These are phyloP conservation scores for Brachionus plicatilis DNA, from an alignment of 1,140 invertebrate genomes.

Conservation along the genomic window DNA sequence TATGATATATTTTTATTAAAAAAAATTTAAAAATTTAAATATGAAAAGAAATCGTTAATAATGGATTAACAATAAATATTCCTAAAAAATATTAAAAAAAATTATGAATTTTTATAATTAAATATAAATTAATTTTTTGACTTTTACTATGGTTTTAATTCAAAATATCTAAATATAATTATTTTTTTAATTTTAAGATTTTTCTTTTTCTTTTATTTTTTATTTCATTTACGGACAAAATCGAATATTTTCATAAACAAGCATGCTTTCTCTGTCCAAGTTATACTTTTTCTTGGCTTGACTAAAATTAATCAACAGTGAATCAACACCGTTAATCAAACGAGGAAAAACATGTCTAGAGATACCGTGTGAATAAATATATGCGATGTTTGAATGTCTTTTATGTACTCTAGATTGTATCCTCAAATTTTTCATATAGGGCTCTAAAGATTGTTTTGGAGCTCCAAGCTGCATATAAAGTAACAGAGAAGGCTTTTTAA, in stretches of 20 bases:
- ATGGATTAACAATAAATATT: too few species aligned
- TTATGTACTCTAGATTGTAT: neutral
- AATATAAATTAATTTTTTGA: too few species aligned
- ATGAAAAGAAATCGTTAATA: too few species aligned
- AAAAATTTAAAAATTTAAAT: too few species aligned
- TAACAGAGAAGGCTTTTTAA: neutral
- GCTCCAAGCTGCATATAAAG: neutral
- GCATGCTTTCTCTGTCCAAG: neutral
- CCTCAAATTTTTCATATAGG: neutral
- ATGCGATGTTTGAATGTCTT: neutral
- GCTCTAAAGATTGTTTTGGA: neutral
- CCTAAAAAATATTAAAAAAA: too few species aligned
- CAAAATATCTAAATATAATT: too few species aligned
- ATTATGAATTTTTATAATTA: too few species aligned
- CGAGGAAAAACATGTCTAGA: neutral
- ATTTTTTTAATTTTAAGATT: too few species aligned
- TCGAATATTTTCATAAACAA: neutral
- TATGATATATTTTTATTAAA: too few species aligned
- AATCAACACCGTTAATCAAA: neutral
- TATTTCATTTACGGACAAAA: too few species aligned
- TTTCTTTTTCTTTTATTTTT: too few species aligned
- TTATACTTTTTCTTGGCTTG: neutral
- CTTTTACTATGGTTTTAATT: too few species aligned
- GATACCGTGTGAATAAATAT: neutral
- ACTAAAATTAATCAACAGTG: neutral